Base-by-base conservation (phyloP, 2,888 invertebrate species). In the Folsomia candida region DNA sequence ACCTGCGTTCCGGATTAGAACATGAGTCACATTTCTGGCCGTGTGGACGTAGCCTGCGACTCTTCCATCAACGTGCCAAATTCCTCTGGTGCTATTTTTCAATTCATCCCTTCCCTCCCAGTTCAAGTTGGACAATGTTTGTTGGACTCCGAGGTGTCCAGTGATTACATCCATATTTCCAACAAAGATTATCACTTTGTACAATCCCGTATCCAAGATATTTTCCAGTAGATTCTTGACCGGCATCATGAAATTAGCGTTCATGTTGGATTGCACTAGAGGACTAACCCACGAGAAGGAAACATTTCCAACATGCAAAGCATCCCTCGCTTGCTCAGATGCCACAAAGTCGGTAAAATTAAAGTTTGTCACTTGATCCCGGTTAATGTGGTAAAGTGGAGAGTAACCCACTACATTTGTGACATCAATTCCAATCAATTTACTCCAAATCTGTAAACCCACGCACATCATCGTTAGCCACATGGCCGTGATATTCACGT, bases 31-130 rank as follows among this genome's bases (percentile, higher is more conserved):
- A 81, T 89, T 89, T 0, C 89, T 89, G 3, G 88, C 90, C 76
- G 87, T 86, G 82, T 90, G 91, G 0, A 87, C 88, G 83, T 91
- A 92, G 0, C 92, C 92, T 0, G 91, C 92, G 6, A 92, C 83
- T 76, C 89, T 88, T 85, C 88, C 6, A 69, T 76, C 74, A 14
- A 91, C 88, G 67, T 85, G 84, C 93, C 93, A 93, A 65, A 89
- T 84, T 72, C 87, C 85, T 58, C 91, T 86, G 63, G 85, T 84
- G n/a, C n/a, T n/a, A n/a, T n/a, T 37, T 37, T 37, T 14, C 4
- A 37, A 37, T 37, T 37, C 6, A 9, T 37, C 6, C 37, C 14
- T 37, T 37, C 37, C 37, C 4, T 37, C 37, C 37, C 37, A 37
- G 6, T 37, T 14, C 37, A 37, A 37, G 6, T 37, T 14, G 37